Evolutionary conservation across 2,888 invertebrate species (phyloP).

Genomic region (Melitaea athalia): DNA sequence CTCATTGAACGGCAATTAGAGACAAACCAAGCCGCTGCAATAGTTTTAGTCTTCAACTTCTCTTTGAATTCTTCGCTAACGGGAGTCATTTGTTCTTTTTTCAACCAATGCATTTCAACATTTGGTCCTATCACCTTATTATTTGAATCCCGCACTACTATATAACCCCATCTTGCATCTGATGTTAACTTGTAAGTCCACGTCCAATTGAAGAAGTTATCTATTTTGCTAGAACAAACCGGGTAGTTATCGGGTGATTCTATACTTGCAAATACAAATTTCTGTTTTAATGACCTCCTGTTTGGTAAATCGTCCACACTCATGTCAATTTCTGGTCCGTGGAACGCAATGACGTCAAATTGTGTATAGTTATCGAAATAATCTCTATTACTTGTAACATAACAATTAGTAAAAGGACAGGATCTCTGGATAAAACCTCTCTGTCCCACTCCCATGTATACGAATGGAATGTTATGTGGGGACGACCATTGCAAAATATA

Average conservation of each 20-base stretch:
- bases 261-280: constrained; percentile 61
- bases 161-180: constrained; percentile 62
- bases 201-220: constrained; percentile 69
- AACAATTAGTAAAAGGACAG: constrained; percentile 60
- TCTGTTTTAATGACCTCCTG: constrained; percentile 56
- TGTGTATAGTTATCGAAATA: constrained; percentile 49
- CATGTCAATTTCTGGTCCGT: constrained; percentile 54
- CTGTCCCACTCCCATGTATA: constrained; percentile 50
- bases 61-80: constrained; percentile 47
- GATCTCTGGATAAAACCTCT: constrained; percentile 51
- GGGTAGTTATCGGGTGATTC: constrained; percentile 64
- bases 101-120: constrained; percentile 59
- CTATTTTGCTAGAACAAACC: constrained; percentile 49
- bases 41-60: constrained; percentile 49
- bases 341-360: constrained; percentile 62
- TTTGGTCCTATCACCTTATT: constrained; percentile 58
- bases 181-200: constrained; percentile 67
- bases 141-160: constrained; percentile 55
- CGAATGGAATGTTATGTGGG: constrained; percentile 50
- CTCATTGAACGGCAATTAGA: constrained; percentile 54
- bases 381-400: constrained; percentile 52
- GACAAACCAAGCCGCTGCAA: constrained; percentile 61
- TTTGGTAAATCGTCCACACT: constrained; percentile 42
- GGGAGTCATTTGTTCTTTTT: constrained; percentile 50
- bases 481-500: constrained; percentile 60